These are phyloP conservation scores for Spongilla lacustris DNA, from an alignment of 37 sponge, comb jelly and placozoan genomes.

Conservation along the genomic window DNA sequence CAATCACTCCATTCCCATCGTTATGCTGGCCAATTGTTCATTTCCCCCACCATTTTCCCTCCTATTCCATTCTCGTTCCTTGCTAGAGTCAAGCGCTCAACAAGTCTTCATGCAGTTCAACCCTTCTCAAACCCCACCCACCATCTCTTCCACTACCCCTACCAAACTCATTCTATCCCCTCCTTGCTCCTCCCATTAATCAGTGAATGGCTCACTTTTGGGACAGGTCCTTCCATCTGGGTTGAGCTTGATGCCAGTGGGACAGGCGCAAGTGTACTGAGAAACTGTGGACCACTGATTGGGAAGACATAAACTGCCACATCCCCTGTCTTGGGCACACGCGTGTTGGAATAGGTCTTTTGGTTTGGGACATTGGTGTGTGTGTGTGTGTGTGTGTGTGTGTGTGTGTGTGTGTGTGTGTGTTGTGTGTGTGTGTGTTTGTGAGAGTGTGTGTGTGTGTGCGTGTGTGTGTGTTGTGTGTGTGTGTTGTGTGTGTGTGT, in stretches of 20 bases:
- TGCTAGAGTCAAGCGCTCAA: too few relatives aligned
- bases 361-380: conserved; percentile 1
- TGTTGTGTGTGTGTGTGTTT: neutral
- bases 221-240: conserved; percentile 20
- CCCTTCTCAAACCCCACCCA: too few relatives aligned
- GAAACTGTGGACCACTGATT: neutral
- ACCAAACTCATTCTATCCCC: too few relatives aligned
- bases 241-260: conserved; percentile 43
- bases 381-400: conserved; percentile 25
- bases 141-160: too few relatives aligned
- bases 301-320: conserved; percentile 64
- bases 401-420: neutral
- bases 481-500: neutral
- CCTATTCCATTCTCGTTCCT: too few relatives aligned
- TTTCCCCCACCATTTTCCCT: too few relatives aligned
- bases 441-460: neutral
- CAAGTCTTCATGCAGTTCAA: too few relatives aligned
- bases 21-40: too few relatives aligned
- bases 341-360: neutral
- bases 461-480: conserved; percentile 27
- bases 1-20: too few relatives aligned
- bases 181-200: too few relatives aligned
- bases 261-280: conserved; percentile 44
- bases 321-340: conserved; percentile 21
- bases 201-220: conserved; percentile 10